Evolutionary conservation across 2,888 invertebrate genomes (phyloP), one percentile per base, ranked within the genome.

Genomic region (Latheticus oryzae): DNA sequence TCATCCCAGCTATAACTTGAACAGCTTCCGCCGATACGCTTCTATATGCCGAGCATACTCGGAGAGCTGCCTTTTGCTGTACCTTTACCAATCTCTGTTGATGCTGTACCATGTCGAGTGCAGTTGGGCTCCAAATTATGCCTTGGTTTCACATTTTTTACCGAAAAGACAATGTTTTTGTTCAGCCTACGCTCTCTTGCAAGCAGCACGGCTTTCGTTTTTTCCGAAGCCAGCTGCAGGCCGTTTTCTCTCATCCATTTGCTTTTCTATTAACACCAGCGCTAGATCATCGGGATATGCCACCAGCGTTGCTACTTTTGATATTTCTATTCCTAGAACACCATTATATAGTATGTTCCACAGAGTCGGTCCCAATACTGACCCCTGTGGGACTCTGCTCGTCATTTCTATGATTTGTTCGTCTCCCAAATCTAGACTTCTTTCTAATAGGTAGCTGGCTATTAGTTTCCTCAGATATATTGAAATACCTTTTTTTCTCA

Each of bases 81-180:
- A 17, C 38, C 9, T 16, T 5, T 19, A 2, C 12, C 1, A 32
- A 4, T 32, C 32, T 32, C 4, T 32, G 2, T 4, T 13, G 2
- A 9, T 32, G 11, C 5, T 32, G n/a, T 4, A 2, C 2, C 2
- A 32, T 12, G 1, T 13, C 32, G 1, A 32, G 11, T 32, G 3
- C 57, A 2, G 9, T n/a, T 52, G 32, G 16, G 13, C 23, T 17
- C 61, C 58, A 61, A 9, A 51, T 19, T 19, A 19, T 3, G 21
- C 3, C 21, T 19, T 19, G 5, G 21, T 5, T 19, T 5, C 4
- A 19, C 21, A 19, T 19, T 19, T 19, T 19, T 5, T 19, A 19
- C 21, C 5, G 21, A 5, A 5, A 5, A 5, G 5, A 19, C 5
- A 5, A 5, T 19, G 5, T 19, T 19, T 5, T 19, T 5, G 5